Percentiles rank a stretch among this genome's conserved stretches.
Conservation (phyloP, 2,888 invertebrate species). For the Temnothorax rugatulus region DNA sequence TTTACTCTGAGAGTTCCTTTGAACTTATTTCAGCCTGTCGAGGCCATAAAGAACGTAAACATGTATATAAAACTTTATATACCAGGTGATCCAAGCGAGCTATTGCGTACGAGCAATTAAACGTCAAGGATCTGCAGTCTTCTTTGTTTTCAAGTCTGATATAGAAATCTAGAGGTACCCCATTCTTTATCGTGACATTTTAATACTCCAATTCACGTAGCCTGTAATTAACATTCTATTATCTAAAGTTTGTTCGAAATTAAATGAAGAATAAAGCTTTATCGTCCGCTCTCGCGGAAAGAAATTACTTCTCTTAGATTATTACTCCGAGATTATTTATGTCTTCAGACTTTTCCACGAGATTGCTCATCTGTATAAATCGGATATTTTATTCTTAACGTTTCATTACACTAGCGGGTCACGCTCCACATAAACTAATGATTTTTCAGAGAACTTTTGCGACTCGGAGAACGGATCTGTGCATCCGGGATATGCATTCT, state of each 20-base stretch:
- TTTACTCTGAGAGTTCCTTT: constrained; percentile 44
- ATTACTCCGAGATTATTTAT: not conserved
- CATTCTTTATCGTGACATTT: not conserved
- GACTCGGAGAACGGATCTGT: not conserved
- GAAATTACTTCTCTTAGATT: not conserved
- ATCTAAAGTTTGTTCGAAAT: not conserved
- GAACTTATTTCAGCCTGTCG: constrained; percentile 48
- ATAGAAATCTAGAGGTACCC: not conserved
- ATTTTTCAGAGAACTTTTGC: not conserved
- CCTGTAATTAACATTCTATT: not conserved
- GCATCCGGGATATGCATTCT: not conserved
- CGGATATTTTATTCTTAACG: not conserved
- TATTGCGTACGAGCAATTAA: not conserved
- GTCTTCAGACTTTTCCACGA: not conserved
- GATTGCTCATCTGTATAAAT: not conserved
- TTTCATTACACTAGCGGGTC: not conserved
- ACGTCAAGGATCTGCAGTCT: not conserved
- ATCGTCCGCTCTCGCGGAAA: not conserved
- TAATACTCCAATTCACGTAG: not conserved
- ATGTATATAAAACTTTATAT: constrained; percentile 22
- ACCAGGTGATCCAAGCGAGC: constrained; percentile 17
- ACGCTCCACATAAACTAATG: not conserved
- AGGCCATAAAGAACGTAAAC: constrained; percentile 33
- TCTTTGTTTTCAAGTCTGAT: not conserved
- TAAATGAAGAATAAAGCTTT: not conserved